Base-by-base conservation (phyloP, 1,140 invertebrate genomes). In the Apis mellifera region DNA sequence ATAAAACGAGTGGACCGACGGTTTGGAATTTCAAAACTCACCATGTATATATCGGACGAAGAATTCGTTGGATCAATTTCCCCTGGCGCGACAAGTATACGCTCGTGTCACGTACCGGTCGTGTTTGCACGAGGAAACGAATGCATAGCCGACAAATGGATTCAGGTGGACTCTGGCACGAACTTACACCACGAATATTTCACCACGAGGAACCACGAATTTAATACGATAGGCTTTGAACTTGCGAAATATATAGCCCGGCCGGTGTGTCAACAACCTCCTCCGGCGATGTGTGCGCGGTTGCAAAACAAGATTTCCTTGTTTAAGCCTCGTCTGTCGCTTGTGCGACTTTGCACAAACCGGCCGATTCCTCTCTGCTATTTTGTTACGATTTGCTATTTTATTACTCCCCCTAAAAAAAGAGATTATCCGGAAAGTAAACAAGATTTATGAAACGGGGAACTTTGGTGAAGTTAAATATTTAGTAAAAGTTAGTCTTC, bases 241-340 rank as follows among this genome's bases (percentile, higher is more conserved):
- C 64, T 78, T 59, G 65, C 76, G 52, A 55, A 23, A 68, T 55
- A 77, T 60, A 19, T 12, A 9, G 75, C 48, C 17, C n/a, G 26
- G 64, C 23, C 42, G n/a, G 74, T 78, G 54, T 59, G 76, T 78
- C 76, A 78, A 78, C 76, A 78, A 69, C 65, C 76, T 59, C 76
- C 11, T 50, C 32, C 54, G 12, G 76, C 8, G 26, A 77, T 66
- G 65, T 78, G 42, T 69, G 76, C 65, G 66, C 65, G 66, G 54
- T 69, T 48, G 76, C 76, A 78, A 78, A 69, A 57, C 76, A 69
- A 69, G 76, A 78, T 78, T 69, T 69, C 65, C 76, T 48, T 69
- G 76, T 78, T 64, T 48, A 48, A 69, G 9, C 26, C 26, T 17
- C 15, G 3, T 8, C 32, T 48, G n/a, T 59, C n/a, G 65, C 15